Base-by-base conservation (phyloP, 2,797 vertebrate species). In the Sparidentex hasta region DNA sequence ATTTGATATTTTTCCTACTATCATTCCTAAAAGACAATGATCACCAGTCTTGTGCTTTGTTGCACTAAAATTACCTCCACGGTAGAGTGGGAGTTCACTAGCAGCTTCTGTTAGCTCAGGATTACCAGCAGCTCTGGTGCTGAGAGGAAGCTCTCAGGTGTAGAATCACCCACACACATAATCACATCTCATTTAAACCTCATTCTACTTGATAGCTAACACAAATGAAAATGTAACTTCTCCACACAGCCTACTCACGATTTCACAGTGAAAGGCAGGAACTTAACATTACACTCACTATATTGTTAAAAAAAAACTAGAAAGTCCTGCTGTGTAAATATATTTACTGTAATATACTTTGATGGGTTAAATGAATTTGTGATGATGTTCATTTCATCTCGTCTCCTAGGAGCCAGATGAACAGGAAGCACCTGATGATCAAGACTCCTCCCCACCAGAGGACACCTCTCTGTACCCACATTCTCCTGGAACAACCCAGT, bases 401-500 rank as follows among this genome's bases (percentile, higher is more conserved):
- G 13, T 83, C 90, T 94, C 87, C 85, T 52, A 99, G 98, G 98
- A 99, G 92, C 97, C 97, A 48, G 98, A 99, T 90, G 98, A 99
- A 93, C 98, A 98, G 94, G 98, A 99, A 93, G 97, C 97, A 80
- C 96, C 98, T 55, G 98, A 99, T 82, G 98, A 99, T 92, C 98
- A 99, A 90, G 98, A 99, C 79, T 96, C 98, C n/a, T 98, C 98
- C 91, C 98, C 98, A 71, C 98, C 98, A 23, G 98, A 99, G 94
- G 98, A 99, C 95, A 98, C 97, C 5, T 97, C 98, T 61, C 94
- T 99, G 73, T 99, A 99, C 92, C 98, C 98, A 11, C 97, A 99
- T 93, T 98, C 98, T 93, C 97, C 98, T 92, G 97, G 97, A 92
- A 97, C 91, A 27, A 75, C 97, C 70, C 97, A 98, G 85, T 99